phyloP scores from a whole-genome alignment of 2,888 invertebrate species.

The Himalopsyche tibetana region DNA sequence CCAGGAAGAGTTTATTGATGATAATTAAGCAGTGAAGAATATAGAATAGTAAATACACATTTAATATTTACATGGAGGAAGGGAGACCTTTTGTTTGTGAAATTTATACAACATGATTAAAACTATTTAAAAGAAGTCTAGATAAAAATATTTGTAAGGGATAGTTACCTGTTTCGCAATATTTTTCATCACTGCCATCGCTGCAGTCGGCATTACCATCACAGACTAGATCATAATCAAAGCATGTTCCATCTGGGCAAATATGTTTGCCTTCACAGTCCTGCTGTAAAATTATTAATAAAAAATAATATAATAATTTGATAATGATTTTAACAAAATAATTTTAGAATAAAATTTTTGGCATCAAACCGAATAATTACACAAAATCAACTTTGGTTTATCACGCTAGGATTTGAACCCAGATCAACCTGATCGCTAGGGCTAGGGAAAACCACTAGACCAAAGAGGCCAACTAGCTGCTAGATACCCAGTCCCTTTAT shows the following conservation, averaged over 20 bases:
- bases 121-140: too few relatives aligned
- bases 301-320: background rate
- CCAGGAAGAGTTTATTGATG: constrained; percentile 2
- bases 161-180: constrained; percentile 70
- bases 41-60: background rate
- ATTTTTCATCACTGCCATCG: constrained; percentile 78
- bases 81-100: too few relatives aligned
- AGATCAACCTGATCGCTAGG: too few relatives aligned
- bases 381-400: too few relatives aligned
- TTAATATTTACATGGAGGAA: too few relatives aligned
- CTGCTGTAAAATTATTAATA: too few relatives aligned
- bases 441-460: too few relatives aligned
- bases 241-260: constrained; percentile 57
- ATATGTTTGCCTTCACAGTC: constrained; percentile 34
- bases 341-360: constrained; percentile 5
- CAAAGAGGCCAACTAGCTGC: too few relatives aligned
- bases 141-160: too few relatives aligned
- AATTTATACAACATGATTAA: too few relatives aligned
- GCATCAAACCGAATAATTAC: background rate
- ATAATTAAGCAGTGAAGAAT: background rate
- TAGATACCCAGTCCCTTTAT: too few relatives aligned
- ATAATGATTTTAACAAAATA: background rate
- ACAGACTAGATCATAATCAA: constrained; percentile 69
- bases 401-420: too few relatives aligned
- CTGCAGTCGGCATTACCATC: constrained; percentile 77